Conservation (phyloP, 2,888 invertebrate genomes). For the Phlogophora meticulosa region DNA sequence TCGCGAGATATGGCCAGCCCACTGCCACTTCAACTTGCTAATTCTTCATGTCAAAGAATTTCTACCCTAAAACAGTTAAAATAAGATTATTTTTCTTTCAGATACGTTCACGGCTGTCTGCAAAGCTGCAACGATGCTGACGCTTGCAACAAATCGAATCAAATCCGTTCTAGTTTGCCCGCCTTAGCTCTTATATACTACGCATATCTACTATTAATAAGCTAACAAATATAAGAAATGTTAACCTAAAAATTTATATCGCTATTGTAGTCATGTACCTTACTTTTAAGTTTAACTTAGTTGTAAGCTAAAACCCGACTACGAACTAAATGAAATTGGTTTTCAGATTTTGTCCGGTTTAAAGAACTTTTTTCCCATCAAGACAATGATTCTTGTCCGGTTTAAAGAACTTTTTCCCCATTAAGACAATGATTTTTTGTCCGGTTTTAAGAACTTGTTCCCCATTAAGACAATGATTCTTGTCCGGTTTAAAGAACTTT, state of each 20-base stretch:
- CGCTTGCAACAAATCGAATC: constrained; percentile 94
- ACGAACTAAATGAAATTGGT: not conserved
- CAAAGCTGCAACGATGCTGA: constrained; percentile 98
- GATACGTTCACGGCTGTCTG: constrained; percentile 97
- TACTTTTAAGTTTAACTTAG: constrained; percentile 18
- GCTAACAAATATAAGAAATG: constrained; percentile 72
- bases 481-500: no score
- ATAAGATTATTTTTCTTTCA: constrained; percentile 76
- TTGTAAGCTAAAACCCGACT: constrained; percentile 13
- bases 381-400: no score
- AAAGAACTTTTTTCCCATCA: no score
- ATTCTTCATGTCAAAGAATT: no score
- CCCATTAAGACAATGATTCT: constrained; percentile 20
- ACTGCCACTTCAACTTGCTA: no score
- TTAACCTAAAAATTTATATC: constrained; percentile 13
- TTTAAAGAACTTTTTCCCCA: no score
- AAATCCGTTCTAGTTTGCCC: constrained; percentile 42
- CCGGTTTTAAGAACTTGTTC: not conserved
- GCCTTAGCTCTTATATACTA: constrained; percentile 55
- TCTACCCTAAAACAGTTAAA: not conserved
- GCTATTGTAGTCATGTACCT: constrained; percentile 30
- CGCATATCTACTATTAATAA: constrained; percentile 55
- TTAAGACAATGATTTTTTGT: not conserved
- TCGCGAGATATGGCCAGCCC: no score
- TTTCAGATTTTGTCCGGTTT: no score